Conservation (phyloP, 2,888 invertebrate species). For the Thymelicus acteon region DNA sequence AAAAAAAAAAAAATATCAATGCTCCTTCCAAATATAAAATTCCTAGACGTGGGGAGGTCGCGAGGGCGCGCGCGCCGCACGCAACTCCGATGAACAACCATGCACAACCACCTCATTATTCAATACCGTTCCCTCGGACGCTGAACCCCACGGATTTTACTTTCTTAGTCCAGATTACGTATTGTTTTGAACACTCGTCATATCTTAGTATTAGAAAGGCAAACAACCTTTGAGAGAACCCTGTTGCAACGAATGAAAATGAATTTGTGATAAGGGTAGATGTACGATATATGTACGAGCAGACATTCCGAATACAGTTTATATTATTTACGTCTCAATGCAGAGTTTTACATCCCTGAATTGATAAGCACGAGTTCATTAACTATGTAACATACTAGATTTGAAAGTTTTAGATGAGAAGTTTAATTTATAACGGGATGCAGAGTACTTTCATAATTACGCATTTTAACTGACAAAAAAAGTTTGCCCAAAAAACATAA, state of each 20-base stretch:
- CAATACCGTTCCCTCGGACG: slow-evolving; percentile 53
- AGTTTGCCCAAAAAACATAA: too few relatives aligned
- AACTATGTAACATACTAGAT: too few relatives aligned
- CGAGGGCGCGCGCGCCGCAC: slow-evolving; percentile 54
- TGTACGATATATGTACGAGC: background rate
- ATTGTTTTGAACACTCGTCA: slow-evolving; percentile 19
- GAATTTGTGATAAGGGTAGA: slow-evolving; percentile 18
- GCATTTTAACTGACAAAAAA: too few relatives aligned
- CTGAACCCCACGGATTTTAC: slow-evolving; percentile 66
- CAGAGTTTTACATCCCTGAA: too few relatives aligned
- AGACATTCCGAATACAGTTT: too few relatives aligned
- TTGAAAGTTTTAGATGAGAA: too few relatives aligned
- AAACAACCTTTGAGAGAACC: slow-evolving; percentile 39
- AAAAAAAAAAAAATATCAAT: slow-evolving; percentile 29
- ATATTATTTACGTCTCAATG: too few relatives aligned
- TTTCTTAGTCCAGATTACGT: slow-evolving; percentile 46
- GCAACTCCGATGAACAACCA: slow-evolving; percentile 50
- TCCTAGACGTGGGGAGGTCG: slow-evolving; percentile 41
- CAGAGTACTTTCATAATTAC: too few relatives aligned
- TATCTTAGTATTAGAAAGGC: slow-evolving; percentile 23
- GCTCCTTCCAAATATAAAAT: slow-evolving; percentile 40
- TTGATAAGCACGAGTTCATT: too few relatives aligned
- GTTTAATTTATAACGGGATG: too few relatives aligned
- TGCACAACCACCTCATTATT: slow-evolving; percentile 40
- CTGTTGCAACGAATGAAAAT: slow-evolving; percentile 14